phyloP scores from a whole-genome alignment of 2,113 vertebrate genomes.

The Pelmatolapia mariae region DNA sequence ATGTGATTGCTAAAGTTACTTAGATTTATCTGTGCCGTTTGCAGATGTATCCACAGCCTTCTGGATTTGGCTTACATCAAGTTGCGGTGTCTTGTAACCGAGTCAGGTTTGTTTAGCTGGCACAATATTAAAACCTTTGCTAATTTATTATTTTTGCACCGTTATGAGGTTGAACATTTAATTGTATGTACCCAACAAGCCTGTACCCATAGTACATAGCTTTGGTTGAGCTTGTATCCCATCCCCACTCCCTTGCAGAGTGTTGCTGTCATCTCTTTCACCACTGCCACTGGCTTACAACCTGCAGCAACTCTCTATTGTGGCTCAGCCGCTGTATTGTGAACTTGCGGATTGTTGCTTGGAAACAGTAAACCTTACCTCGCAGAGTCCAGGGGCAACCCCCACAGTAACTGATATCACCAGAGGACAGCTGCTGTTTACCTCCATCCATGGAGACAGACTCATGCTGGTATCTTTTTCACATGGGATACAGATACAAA shows the following conservation, averaged over 20 bases:
- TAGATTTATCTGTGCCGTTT: background rate
- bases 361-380: conserved; percentile 45
- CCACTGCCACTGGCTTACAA: background rate
- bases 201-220: background rate
- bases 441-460: conserved; percentile 36
- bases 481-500: background rate
- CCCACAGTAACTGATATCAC: conserved; percentile 37
- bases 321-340: background rate
- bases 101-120: background rate
- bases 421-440: conserved; percentile 36
- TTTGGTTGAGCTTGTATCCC: background rate
- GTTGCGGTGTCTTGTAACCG: background rate
- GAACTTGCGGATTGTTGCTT: conserved; percentile 38
- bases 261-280: background rate
- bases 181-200: background rate
- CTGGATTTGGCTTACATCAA: background rate
- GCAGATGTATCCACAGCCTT: background rate
- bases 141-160: background rate
- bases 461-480: conserved; percentile 13
- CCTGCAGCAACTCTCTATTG: background rate
- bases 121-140: background rate
- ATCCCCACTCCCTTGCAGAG: background rate
- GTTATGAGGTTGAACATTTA: background rate
- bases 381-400: conserved; percentile 22
- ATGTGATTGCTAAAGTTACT: background rate